Evolutionary conservation across 1,140 invertebrate species (phyloP).

Genomic region (Listronotus oregonensis): DNA sequence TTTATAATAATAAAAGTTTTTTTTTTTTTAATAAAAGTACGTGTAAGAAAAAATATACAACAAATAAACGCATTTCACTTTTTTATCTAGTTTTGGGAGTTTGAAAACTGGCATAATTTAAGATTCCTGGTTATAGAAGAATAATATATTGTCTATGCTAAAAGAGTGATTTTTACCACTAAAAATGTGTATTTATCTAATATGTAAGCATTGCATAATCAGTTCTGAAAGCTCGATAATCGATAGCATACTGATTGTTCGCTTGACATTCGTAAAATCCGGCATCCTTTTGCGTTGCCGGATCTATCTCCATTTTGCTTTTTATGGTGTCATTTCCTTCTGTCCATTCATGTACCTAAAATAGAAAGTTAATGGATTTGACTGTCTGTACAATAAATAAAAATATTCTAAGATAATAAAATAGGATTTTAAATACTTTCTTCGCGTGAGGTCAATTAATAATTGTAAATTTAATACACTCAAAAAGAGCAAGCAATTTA

Average conservation of each 20-base stretch:
- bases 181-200: conserved; percentile 47
- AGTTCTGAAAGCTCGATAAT: conserved; percentile 71
- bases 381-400: too few relatives aligned
- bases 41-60: background rate
- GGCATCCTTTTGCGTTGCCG: conserved; percentile 89
- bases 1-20: too few relatives aligned
- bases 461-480: too few relatives aligned
- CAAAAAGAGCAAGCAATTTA: too few relatives aligned
- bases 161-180: background rate
- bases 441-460: too few relatives aligned
- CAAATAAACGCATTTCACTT: background rate
- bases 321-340: conserved; percentile 82
- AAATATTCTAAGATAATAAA: too few relatives aligned
- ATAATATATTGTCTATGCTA: too few relatives aligned
- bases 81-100: too few relatives aligned
- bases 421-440: too few relatives aligned
- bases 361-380: conserved; percentile 16
- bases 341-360: conserved; percentile 85
- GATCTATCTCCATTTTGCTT: conserved; percentile 92
- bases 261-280: conserved; percentile 77
- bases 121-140: too few relatives aligned
- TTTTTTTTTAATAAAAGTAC: background rate
- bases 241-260: conserved; percentile 78
- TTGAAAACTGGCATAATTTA: too few relatives aligned
- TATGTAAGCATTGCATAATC: conserved; percentile 72